Evolutionary conservation across 2,888 invertebrate species (phyloP).

Genomic region (Drosophila pseudotalamancana): DNA sequence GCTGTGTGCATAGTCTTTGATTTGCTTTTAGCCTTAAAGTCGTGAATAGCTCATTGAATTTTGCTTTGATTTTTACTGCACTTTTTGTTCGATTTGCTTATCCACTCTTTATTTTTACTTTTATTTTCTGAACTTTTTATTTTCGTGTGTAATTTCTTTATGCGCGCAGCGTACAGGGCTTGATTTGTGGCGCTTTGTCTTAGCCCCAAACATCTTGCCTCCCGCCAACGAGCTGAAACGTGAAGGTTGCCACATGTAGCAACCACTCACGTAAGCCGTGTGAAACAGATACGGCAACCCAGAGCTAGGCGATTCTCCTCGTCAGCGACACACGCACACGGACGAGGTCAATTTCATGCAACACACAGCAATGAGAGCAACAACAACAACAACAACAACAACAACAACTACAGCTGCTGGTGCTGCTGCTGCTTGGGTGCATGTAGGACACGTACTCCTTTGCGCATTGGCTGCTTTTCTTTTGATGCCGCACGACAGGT

Average conservation of each 20-base stretch:
- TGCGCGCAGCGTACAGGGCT: conserved; percentile 48
- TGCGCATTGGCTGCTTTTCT: conserved; percentile 32
- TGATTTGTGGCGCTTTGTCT: conserved; percentile 61
- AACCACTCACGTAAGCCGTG: conserved; percentile 53
- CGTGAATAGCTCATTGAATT: conserved; percentile 30
- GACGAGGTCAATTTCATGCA: conserved; percentile 79
- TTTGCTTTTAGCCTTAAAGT: conserved; percentile 27
- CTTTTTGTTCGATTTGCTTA: background rate
- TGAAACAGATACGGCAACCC: conserved; percentile 34
- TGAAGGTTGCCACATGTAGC: conserved; percentile 43
- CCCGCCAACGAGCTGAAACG: conserved; percentile 10
- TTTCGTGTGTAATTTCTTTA: conserved; percentile 44
- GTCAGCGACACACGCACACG: conserved; percentile 56
- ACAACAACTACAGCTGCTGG: conserved; percentile 10
- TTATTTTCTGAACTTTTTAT: background rate
- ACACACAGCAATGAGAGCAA: conserved; percentile 32
- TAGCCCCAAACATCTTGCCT: conserved; percentile 2
- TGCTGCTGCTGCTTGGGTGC: conserved; percentile 31
- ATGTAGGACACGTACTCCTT: conserved; percentile 68
- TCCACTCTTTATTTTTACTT: background rate
- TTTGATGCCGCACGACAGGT: conserved; percentile 71
- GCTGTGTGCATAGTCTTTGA: conserved; percentile 2
- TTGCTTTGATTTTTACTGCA: conserved; percentile 25
- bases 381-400: conserved; percentile 2
- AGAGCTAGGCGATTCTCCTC: conserved; percentile 36